Evolutionary conservation across 1,140 invertebrate genomes (phyloP), one percentile per base, ranked within the genome.

Genomic region (Trissolcus basalis): DNA sequence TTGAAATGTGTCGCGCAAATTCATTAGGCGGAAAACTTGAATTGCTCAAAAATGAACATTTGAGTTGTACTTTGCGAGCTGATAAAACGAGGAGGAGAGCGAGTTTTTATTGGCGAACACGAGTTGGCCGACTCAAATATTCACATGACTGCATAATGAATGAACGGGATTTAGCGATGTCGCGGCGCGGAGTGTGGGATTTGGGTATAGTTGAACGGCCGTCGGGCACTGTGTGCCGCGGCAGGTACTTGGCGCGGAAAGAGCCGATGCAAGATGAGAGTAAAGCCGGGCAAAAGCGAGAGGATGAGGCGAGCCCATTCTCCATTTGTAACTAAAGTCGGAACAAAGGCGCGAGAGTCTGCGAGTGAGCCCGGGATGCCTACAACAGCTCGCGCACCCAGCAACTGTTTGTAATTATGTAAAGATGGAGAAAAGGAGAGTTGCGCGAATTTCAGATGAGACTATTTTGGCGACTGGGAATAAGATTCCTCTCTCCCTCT

Each of bases 311-410:
- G 53, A 58, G 58, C 1, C 55, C 68, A 77, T 77, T 79, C 72
- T 79, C 75, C 80, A 78, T 83, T 82, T 80, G 78, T 82, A 83
- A 85, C 82, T 75, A 74, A 83, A 85, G 81, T 81, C 65, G 63
- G 76, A 83, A 84, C 79, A 84, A 85, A 85, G 79, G 61, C 60
- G 61, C 56, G 49, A 36, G 39, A 47, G 15, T 12, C 43, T 55
- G 39, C 36, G 49, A 43, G 56, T 45, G 16, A 55, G 63, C 53
- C 53, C 47, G 56, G 54, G 54, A 67, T 51, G 60, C 49, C 56
- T 68, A 50, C 70, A 72, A 63, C 55, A n/a, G n/a, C n/a, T n/a
- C n/a, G n/a, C n/a, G n/a, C n/a, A 32, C 59, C 41, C 19, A 44
- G 44, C 48, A 75, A 68, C 44, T 74, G 63, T 71, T 70, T 59